phyloP scores from a whole-genome alignment of 2,113 vertebrate species.

The Dicaeum eximium region DNA sequence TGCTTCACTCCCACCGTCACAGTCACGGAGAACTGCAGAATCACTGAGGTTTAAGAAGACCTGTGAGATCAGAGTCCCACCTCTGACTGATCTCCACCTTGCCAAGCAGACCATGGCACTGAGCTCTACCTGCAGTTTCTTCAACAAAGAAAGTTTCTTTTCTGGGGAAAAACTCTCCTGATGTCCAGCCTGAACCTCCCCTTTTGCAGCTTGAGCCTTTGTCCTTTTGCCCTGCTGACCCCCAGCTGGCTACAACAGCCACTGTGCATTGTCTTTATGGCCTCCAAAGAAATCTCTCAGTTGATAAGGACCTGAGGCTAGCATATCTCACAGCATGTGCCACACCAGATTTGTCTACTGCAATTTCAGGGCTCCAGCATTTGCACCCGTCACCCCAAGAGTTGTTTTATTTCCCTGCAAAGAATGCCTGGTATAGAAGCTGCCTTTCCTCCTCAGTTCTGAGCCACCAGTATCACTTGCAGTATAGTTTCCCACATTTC shows the following conservation, averaged over 20 bases:
- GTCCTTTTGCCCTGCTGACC: fast-evolving
- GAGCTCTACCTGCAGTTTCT: no score
- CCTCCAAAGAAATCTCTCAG: not conserved
- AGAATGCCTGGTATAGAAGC: not conserved
- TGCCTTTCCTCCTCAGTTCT: not conserved
- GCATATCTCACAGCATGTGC: not conserved
- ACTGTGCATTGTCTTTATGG: not conserved
- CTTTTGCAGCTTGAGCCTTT: not conserved
- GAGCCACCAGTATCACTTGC: not conserved
- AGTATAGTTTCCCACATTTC: not conserved
- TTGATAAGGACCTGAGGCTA: not conserved
- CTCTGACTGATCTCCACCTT: no score
- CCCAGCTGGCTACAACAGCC: not conserved
- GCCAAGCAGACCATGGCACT: not conserved
- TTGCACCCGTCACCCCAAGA: not conserved
- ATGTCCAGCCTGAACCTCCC: not conserved
- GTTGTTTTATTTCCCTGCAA: not conserved
- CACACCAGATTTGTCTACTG: not conserved
- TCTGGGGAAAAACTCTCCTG: fast-evolving
- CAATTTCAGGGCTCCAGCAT: not conserved
- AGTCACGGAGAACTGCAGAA: not conserved
- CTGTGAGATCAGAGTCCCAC: not conserved
- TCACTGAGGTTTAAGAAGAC: not conserved
- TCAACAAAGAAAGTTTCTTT: no score
- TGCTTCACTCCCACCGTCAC: not conserved